A percentile compares a stretch with the other conserved stretches of the same genome.
Conservation (phyloP, 2,888 invertebrate genomes). For the Odontocerum albicorne region DNA sequence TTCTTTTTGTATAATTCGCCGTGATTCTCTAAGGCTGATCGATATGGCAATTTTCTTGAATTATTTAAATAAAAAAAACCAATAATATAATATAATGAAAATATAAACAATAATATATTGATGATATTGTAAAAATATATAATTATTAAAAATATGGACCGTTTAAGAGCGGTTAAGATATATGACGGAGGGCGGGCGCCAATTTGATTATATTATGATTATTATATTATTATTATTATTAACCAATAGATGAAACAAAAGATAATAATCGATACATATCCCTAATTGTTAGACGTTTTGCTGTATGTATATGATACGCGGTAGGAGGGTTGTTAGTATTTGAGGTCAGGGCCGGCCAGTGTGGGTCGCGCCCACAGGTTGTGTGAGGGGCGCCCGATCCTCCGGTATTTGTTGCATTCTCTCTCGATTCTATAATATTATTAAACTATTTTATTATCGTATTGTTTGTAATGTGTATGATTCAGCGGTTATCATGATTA, state of each 20-base stretch:
- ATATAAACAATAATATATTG: conserved; percentile 36
- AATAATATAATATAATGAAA: conserved; percentile 35
- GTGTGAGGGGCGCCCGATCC: conserved; percentile 19
- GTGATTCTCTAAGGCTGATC: conserved; percentile 37
- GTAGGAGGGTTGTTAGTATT: neutral
- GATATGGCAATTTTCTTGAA: conserved; percentile 35
- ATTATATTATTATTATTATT: conserved; percentile 13
- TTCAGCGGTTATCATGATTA: conserved; percentile 19
- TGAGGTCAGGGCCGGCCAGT: no score
- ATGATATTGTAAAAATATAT: conserved; percentile 30
- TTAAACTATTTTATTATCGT: conserved; percentile 13
- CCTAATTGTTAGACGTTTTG: conserved; percentile 36
- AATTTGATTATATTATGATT: conserved; percentile 15
- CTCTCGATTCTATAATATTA: conserved; percentile 11
- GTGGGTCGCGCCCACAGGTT: conserved; percentile 1
- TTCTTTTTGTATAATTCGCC: conserved; percentile 33
- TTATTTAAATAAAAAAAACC: conserved; percentile 35
- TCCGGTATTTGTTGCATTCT: conserved; percentile 5
- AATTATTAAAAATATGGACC: conserved; percentile 20
- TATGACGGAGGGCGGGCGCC: conserved; percentile 24
- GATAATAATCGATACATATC: conserved; percentile 38
- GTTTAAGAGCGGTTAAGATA: conserved; percentile 20
- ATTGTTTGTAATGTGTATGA: conserved; percentile 14
- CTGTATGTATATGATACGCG: conserved; percentile 19
- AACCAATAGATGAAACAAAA: conserved; percentile 35